Evolutionary conservation across 1,140 invertebrate species (phyloP).

Genomic region (Antheraea mylitta): DNA sequence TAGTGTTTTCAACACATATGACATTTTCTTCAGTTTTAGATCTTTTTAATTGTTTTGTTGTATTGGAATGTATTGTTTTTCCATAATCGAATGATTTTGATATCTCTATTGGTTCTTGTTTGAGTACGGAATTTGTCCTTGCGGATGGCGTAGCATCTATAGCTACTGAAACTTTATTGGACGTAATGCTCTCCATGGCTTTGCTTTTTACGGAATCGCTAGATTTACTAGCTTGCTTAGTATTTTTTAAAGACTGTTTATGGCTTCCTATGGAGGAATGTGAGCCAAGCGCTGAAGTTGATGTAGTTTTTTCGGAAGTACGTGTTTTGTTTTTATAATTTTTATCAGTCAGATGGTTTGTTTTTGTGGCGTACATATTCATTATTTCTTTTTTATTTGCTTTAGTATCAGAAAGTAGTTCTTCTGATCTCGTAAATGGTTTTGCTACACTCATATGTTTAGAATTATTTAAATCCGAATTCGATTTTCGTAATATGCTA

Average conservation of each 20-base stretch:
- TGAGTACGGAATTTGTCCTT: slow-evolving; percentile 84
- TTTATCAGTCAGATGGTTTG: slow-evolving; percentile 44
- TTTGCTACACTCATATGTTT: slow-evolving; percentile 56
- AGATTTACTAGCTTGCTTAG: slow-evolving; percentile 56
- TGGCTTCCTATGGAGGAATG: slow-evolving; percentile 63
- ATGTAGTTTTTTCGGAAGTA: slow-evolving; percentile 72
- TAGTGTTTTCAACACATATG: slow-evolving; percentile 24
- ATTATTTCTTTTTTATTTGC: slow-evolving; percentile 44
- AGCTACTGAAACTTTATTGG: slow-evolving; percentile 85
- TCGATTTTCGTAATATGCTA: slow-evolving; percentile 80
- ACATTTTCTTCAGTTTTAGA: slow-evolving; percentile 70
- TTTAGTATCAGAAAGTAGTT: slow-evolving; percentile 57
- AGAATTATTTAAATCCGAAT: slow-evolving; percentile 72
- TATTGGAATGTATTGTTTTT: slow-evolving; percentile 53
- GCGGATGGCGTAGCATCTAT: slow-evolving; percentile 87
- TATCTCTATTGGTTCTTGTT: slow-evolving; percentile 87
- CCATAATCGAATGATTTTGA: slow-evolving; percentile 79
- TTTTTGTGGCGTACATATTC: slow-evolving; percentile 34
- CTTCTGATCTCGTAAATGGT: slow-evolving; percentile 61
- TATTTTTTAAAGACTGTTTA: slow-evolving; percentile 45
- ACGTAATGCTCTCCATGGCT: slow-evolving; percentile 71
- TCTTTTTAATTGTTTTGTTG: slow-evolving; percentile 51
- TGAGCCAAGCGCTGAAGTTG: slow-evolving; percentile 65
- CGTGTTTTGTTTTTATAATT: slow-evolving; percentile 43
- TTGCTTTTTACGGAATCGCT: slow-evolving; percentile 70